Evolutionary conservation across 2,113 vertebrate genomes (phyloP), one percentile per base, ranked within the genome.

Genomic region (Cranoglanis bouderius): DNA sequence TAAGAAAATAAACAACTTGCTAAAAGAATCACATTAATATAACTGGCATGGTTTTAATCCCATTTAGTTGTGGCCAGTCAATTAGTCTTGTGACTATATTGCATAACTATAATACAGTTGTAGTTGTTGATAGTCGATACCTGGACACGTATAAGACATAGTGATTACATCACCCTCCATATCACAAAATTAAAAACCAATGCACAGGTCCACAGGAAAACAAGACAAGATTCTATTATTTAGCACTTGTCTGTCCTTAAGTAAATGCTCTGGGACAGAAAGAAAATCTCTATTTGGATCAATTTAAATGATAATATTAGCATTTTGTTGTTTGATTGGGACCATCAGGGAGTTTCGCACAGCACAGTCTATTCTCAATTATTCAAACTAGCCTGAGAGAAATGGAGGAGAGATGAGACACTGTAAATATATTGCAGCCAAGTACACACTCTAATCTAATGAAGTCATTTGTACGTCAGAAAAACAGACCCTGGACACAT

Each of bases 281-380:
- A 65, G 80, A 61, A 40, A 46, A 87, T 75, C 35, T 83, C 61
- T 80, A 65, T 88, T 82, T 67, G 61, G 75, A 87, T 74, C 74
- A 51, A 77, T 78, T 78, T 75, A 90, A 80, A 84, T 88, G 43
- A 84, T 90, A 55, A 84, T 90, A 82, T 84, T 88, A 85, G 85
- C 81, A 82, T 90, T 89, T 85, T 89, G 70, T n/a, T 85, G 77
- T 88, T 89, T 89, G 88, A 89, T 84, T 89, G 83, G 86, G 59
- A 81, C 49, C 67, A 67, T 86, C 72, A 29, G 90, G 86, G 88
- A 86, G 40, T 77, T 91, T 88, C 83, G 83, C 32, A 49, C 43
- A 84, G 77, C 81, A 85, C 80, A 65, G 46, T 19, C 38, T 67
- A 63, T 78, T 78, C 43, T 85, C 88, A 88, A 85, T 89, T 90